These are phyloP conservation scores for Caretta caretta DNA, from an alignment of 2,113 vertebrate species.

Conservation along the genomic window DNA sequence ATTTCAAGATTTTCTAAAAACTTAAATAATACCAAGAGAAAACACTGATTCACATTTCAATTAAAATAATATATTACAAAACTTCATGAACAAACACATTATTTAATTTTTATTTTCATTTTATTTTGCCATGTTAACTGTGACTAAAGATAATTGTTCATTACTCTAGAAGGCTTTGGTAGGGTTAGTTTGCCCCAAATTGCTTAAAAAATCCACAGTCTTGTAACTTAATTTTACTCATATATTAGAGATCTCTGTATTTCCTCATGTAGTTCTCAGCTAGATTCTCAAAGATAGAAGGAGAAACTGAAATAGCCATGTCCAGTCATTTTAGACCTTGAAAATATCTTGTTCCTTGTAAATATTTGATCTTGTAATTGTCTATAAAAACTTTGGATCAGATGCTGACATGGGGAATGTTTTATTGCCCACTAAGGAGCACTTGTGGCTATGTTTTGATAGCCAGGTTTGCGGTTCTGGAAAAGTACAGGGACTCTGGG, in stretches of 20 bases:
- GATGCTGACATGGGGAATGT: constrained; percentile 12
- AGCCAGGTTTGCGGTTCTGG: constrained; percentile 63
- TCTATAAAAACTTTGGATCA: constrained; percentile 38
- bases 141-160: background rate
- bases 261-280: background rate
- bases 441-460: constrained; percentile 61
- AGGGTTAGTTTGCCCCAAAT: background rate
- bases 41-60: background rate
- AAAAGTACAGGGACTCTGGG: constrained; percentile 34
- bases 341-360: constrained; percentile 17
- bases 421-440: constrained; percentile 61
- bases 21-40: background rate
- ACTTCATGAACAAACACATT: background rate
- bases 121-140: background rate
- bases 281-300: background rate
- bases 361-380: constrained; percentile 34
- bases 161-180: background rate
- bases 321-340: background rate
- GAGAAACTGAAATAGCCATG: background rate
- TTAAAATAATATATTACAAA: background rate
- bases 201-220: background rate
- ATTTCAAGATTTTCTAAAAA: background rate
- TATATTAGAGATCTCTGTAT: background rate
- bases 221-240: background rate
- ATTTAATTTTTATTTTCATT: background rate